Evolutionary conservation across 2,888 invertebrate species (phyloP), one percentile per base, ranked within the genome.

Genomic region (Allolobophora icterica): DNA sequence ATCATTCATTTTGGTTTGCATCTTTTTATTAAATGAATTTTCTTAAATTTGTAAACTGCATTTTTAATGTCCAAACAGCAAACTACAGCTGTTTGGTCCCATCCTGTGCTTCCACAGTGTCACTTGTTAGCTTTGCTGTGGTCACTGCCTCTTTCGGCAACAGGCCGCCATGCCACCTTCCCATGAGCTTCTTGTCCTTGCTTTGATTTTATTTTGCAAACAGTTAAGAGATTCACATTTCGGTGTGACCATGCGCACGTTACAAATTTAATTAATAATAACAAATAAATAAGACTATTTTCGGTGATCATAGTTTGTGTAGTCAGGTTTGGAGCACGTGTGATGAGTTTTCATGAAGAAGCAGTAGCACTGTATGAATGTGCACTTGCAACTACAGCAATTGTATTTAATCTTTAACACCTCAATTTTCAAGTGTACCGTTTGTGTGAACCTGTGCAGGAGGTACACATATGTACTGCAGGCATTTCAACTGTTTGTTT

Each of bases 401-500:
- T 52, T 52, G 11, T 24, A 2, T 24, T 24, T 52, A 6, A 52
- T 52, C 24, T 21, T 24, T 1, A 52, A 52, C 52, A 52, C 52
- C 52, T 52, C 4, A 52, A 3, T 52, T 42, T 52, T 21, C 52
- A 52, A 52, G 24, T 21, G 1, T 21, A 24, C 52, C 24, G 42
- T 52, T 71, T n/a, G n/a, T 71, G 11, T 71, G 30, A n/a, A 71
- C 30, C 6, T 71, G n/a, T n/a, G 19, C 87, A 87, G 87, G 33
- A 83, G 93, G 30, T 94, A 94, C 91, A 93, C 93, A 0, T 89
- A 93, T 45, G 93, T 92, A 71, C 94, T 95, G 90, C 94, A 95
- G 92, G 93, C 95, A 89, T 95, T 93, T 94, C 95, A 94, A 91
- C 92, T 95, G 91, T 95, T 95, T 92, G 95, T 95, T 95, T 92